Evolutionary conservation across 2,888 invertebrate genomes (phyloP), one percentile per base, ranked within the genome.

Genomic region (Eilema griseolum): DNA sequence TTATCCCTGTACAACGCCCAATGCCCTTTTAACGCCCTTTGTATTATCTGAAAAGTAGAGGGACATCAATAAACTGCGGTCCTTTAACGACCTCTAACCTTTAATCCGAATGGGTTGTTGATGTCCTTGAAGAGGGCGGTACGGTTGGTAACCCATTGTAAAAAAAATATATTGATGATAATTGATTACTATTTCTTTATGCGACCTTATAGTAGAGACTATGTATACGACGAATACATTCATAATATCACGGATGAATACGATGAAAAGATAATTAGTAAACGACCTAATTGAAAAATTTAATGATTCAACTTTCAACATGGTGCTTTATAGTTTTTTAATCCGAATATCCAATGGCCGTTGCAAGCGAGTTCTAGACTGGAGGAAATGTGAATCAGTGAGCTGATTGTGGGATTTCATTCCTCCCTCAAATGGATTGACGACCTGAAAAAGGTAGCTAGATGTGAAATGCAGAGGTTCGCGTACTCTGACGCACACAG

Each of bases 1-100:
- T n/a, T 52, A n/a, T n/a, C 52, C 52, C 52, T 20, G n/a, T 10
- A 52, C 7, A 52, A n/a, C 10, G n/a, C 20, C 20, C 52, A 52
- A 52, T 52, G n/a, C 52, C 52, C n/a, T n/a, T 46, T 52, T 46
- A 46, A 46, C 46, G 52, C n/a, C 52, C 52, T 52, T 52, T 52
- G 52, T 52, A n/a, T 57, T 59, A 26, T 59, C 12, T 59, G 26
- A 16, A 57, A 52, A 52, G 52, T 52, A 52, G 52, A 52, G 52
- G 52, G n/a, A 52, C 52, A 52, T 52, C 52, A 52, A 52, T 52
- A 52, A 52, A n/a, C 52, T 52, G 52, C n/a, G 52, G 52, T n/a
- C 52, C 52, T 59, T 24, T 26, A 59, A 24, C 23, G 16, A 26
- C 59, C 46, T 46, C 20, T 46, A 46, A 46, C 16, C 20, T 46